A percentile compares a stretch with the other conserved stretches of the same genome.
phyloP scores from a whole-genome alignment of 2,888 invertebrate genomes.

The Latrodectus elegans region DNA sequence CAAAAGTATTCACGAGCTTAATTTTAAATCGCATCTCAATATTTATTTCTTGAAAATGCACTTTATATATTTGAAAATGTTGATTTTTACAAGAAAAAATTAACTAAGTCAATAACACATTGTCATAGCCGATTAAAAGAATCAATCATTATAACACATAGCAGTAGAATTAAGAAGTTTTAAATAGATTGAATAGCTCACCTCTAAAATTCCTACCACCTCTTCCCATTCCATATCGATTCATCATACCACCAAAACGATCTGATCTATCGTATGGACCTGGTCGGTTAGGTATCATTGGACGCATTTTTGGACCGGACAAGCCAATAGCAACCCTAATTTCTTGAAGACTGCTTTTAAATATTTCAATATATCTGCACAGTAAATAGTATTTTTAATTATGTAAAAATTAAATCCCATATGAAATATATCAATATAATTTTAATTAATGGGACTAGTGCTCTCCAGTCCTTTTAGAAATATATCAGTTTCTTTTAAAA shows the following conservation, averaged over 20 bases:
- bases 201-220: constrained; percentile 61
- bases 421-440: no score
- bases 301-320: constrained; percentile 61
- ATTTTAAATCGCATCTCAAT: background rate
- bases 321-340: constrained; percentile 80
- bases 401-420: no score
- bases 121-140: background rate
- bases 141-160: background rate
- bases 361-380: constrained; percentile 96
- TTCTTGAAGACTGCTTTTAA: constrained; percentile 92
- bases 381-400: background rate
- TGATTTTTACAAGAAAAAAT: constrained; percentile 1
- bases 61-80: background rate
- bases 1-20: no score
- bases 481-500: no score
- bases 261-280: constrained; percentile 67
- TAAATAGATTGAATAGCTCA: constrained; percentile 5
- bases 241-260: constrained; percentile 63
- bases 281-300: constrained; percentile 61
- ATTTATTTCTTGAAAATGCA: background rate
- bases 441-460: no score
- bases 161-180: background rate
- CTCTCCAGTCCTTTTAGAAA: no score
- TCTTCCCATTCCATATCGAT: constrained; percentile 66
- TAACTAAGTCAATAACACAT: background rate